These are phyloP conservation scores for Prochilodus magdalenae DNA, from an alignment of 2,113 vertebrate species.

Conservation along the genomic window DNA sequence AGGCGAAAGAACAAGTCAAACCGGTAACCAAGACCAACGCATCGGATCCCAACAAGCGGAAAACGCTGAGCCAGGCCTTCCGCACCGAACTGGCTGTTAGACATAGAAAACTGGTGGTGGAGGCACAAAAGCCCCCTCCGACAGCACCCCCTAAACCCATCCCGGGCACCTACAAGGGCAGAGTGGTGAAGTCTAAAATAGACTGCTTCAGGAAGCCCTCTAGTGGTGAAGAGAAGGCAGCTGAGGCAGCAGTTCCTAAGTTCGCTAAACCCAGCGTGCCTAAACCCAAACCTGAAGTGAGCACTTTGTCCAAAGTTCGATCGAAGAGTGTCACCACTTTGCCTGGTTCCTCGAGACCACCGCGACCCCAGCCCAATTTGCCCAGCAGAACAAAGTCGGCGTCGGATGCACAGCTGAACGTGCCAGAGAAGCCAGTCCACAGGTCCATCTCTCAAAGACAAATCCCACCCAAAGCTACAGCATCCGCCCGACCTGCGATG, in stretches of 20 bases:
- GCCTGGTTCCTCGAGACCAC: neutral
- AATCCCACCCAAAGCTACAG: conserved; percentile 39
- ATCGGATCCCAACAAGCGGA: conserved; percentile 46
- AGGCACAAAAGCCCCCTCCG: conserved; percentile 69
- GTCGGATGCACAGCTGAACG: conserved; percentile 36
- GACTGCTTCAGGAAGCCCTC: conserved; percentile 86
- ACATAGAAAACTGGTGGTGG: conserved; percentile 66
- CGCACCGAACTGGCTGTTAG: conserved; percentile 70
- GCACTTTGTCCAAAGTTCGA: conserved; percentile 31
- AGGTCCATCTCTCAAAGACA: conserved; percentile 6
- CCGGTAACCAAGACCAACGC: conserved; percentile 5
- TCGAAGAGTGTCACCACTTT: conserved; percentile 42
- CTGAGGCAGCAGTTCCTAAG: conserved; percentile 41
- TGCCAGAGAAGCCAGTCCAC: conserved; percentile 31
- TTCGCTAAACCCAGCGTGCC: conserved; percentile 43
- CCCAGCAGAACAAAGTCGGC: conserved; percentile 53
- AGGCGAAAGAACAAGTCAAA: conserved; percentile 33
- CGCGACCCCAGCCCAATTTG: conserved; percentile 33
- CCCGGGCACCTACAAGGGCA: conserved; percentile 87
- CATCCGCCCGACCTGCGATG: conserved; percentile 10
- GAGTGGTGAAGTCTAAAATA: conserved; percentile 87
- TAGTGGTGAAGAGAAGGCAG: conserved; percentile 34
- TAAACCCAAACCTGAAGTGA: conserved; percentile 49
- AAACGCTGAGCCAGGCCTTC: conserved; percentile 75
- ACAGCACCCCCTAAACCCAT: conserved; percentile 66